Evolutionary conservation across 1,140 invertebrate species (phyloP).

Genomic region (Liolophura sinensis): DNA sequence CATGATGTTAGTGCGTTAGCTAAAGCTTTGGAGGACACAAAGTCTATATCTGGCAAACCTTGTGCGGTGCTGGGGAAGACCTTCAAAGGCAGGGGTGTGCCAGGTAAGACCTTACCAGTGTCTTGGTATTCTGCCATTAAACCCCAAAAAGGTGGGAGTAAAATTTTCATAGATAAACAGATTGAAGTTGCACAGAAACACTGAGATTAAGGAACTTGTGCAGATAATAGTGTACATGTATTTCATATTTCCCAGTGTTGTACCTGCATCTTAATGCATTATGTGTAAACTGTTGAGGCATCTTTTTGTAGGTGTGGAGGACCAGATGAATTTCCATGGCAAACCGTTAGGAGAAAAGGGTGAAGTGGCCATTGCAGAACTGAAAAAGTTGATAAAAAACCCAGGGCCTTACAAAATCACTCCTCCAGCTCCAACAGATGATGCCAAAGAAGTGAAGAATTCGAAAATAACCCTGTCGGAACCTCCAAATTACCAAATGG

Average conservation of each 20-base stretch:
- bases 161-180: background rate
- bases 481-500: constrained; percentile 80
- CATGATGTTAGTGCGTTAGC: constrained; percentile 87
- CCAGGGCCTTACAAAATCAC: background rate
- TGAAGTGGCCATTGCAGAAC: constrained; percentile 63
- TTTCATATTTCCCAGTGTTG: background rate
- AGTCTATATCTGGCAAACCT: constrained; percentile 74
- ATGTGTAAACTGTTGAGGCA: background rate
- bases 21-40: constrained; percentile 74
- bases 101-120: constrained; percentile 13
- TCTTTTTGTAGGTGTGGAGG: constrained; percentile 67
- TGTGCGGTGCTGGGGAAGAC: constrained; percentile 93
- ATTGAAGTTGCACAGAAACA: background rate
- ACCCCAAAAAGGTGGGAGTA: background rate
- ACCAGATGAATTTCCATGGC: constrained; percentile 93
- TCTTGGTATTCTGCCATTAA: background rate
- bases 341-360: constrained; percentile 85
- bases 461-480: constrained; percentile 63
- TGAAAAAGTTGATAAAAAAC: constrained; percentile 65
- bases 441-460: background rate
- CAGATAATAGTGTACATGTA: background rate
- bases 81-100: constrained; percentile 84
- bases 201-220: background rate
- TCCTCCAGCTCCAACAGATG: background rate
- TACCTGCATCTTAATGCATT: background rate